phyloP scores from a whole-genome alignment of 2,888 invertebrate species.

The Oxystoma pomonae region DNA sequence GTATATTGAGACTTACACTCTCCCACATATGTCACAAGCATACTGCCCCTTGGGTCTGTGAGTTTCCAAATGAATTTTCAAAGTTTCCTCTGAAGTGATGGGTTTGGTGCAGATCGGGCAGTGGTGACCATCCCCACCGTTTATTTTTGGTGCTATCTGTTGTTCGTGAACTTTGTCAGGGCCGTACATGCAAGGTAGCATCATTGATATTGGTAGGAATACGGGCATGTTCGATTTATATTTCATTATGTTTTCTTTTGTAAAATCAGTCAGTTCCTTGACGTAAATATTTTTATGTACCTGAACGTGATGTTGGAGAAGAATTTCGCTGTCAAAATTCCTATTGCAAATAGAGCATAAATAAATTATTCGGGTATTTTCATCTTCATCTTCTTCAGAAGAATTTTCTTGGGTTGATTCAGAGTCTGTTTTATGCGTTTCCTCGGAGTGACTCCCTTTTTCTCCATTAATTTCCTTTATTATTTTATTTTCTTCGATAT shows the following conservation, averaged over 20 bases:
- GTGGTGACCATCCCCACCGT: conserved; percentile 36
- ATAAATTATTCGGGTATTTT: conserved; percentile 29
- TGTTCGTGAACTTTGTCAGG: conserved; percentile 24
- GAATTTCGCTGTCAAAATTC: conserved; percentile 30
- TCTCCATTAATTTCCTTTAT: conserved; percentile 12
- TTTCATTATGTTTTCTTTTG: conserved; percentile 18
- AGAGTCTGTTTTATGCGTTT: conserved; percentile 7
- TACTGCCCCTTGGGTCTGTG: conserved; percentile 61
- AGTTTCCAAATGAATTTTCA: conserved; percentile 61
- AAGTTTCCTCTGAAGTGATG: conserved; percentile 59
- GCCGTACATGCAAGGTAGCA: conserved; percentile 16
- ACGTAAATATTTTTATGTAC: conserved; percentile 24
- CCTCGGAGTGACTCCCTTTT: neutral
- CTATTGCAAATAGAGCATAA: conserved; percentile 29
- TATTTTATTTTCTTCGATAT: neutral
- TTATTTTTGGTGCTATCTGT: conserved; percentile 25
- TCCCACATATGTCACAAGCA: conserved; percentile 60
- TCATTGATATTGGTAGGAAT: conserved; percentile 4
- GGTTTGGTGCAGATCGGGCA: conserved; percentile 60
- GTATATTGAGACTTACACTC: conserved; percentile 69
- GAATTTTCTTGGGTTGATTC: conserved; percentile 20
- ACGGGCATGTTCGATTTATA: neutral
- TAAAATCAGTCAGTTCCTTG: conserved; percentile 26
- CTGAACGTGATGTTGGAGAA: conserved; percentile 30
- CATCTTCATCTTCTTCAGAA: conserved; percentile 27